Base-by-base conservation (phyloP, 2,797 vertebrate genomes). In the Gephyroberyx darwinii region DNA sequence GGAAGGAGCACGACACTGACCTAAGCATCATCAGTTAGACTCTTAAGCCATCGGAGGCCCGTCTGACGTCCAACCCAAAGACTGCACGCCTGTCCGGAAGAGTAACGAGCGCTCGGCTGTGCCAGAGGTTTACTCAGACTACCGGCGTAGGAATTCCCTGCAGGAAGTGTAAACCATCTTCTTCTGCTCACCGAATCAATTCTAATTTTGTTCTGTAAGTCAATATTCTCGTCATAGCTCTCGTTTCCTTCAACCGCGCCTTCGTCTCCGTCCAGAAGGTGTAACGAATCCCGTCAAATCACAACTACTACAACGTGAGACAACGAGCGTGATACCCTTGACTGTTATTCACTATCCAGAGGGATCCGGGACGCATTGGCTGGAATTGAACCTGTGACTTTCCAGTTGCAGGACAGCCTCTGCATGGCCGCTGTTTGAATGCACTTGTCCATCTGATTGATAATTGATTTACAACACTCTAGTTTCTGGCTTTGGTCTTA, bases 81-180 rank as follows among this genome's bases (percentile, higher is more conserved):
- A 26, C 41, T 5, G 53, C 39, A 51, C 2, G 31, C 30, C 80
- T 69, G 75, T 41, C 69, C 69, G 67, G 58, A 64, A 75, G 75
- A 81, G 61, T 84, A 82, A 82, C 77, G 78, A 87, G 80, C 57
- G 63, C 26, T 55, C 33, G 59, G 61, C 50, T 56, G 56, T 69
- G 61, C 68, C 67, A 64, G 52, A 74, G 75, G 64, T 85, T 81
- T 57, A 22, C 52, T 51, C 57, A 1, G 5, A 80, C 63, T 50
- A 58, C 16, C 31, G 63, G 62, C 72, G 65, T 19, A 69, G 75
- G 58, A 74, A 60, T 72, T 52, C 78, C 75, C 61, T 22, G 69
- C 77, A 83, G 74, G 80, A 86, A 85, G 76, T 77, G 76, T 77
- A 75, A 83, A 86, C 69, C 63, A 64, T 70, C 77, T 75, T 74